phyloP scores from a whole-genome alignment of 2,113 vertebrate genomes.

The Ancistrus triradiatus region DNA sequence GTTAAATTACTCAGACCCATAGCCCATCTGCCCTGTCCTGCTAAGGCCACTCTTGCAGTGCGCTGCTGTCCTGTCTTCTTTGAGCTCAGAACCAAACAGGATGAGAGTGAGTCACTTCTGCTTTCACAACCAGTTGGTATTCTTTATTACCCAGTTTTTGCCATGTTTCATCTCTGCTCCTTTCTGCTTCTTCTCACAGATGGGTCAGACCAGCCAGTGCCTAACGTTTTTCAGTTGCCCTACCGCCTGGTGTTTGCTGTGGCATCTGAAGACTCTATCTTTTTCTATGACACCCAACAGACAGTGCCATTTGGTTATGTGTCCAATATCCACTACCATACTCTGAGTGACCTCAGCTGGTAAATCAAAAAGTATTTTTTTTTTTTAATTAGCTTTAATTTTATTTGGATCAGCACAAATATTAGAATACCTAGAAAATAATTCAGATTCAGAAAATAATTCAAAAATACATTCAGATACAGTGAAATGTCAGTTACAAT shows the following conservation, averaged over 20 bases:
- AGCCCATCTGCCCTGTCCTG: slow-evolving; percentile 89
- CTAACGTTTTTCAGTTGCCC: slow-evolving; percentile 72
- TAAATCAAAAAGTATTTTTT: slow-evolving; percentile 53
- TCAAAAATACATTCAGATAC: too few relatives aligned
- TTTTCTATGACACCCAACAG: slow-evolving; percentile 93
- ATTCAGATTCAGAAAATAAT: too few relatives aligned
- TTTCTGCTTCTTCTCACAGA: slow-evolving; percentile 56
- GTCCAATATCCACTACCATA: slow-evolving; percentile 96
- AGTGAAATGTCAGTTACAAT: too few relatives aligned
- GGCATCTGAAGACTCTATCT: slow-evolving; percentile 90
- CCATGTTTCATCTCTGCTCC: not conserved
- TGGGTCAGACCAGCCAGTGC: slow-evolving; percentile 48
- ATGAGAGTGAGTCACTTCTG: slow-evolving; percentile 64
- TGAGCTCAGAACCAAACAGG: slow-evolving; percentile 72
- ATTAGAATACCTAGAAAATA: too few relatives aligned
- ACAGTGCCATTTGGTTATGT: slow-evolving; percentile 87
- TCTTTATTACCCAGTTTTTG: too few relatives aligned
- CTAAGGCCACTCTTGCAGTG: slow-evolving; percentile 92
- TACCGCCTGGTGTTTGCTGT: slow-evolving; percentile 95
- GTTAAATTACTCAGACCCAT: slow-evolving; percentile 71
- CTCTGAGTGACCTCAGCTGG: slow-evolving; percentile 94
- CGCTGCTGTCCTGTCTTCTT: slow-evolving; percentile 93
- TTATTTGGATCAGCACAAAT: too few relatives aligned
- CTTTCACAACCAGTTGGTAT: not conserved
- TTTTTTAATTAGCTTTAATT: too few relatives aligned